Conservation (phyloP, 2,797 vertebrate genomes). For the Siniperca scherzeri region DNA sequence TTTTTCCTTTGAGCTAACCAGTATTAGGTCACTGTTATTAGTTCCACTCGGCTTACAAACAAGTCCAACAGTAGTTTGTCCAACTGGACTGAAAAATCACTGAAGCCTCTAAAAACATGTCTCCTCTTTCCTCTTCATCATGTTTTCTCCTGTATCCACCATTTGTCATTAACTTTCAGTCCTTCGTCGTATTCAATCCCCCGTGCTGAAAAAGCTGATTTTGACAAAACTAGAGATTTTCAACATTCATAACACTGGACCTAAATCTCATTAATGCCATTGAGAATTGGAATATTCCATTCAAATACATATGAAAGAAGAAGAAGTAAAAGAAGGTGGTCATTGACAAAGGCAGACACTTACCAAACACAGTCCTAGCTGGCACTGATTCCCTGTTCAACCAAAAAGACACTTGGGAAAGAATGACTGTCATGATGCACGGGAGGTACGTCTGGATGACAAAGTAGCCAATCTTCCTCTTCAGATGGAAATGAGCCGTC, state of each 20-base stretch:
- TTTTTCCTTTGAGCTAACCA: slow-evolving; percentile 22
- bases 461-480: slow-evolving; percentile 99
- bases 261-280: slow-evolving; percentile 2
- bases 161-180: slow-evolving; percentile 16
- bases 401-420: slow-evolving; percentile 99
- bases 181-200: background rate
- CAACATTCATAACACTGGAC: slow-evolving; percentile 5
- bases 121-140: slow-evolving; percentile 9
- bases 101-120: slow-evolving; percentile 13
- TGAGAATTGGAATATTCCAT: background rate
- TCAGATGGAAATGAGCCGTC: slow-evolving; percentile 99
- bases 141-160: background rate
- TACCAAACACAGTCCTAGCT: slow-evolving; percentile 97
- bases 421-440: slow-evolving; percentile 99
- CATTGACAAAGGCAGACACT: slow-evolving; percentile 61
- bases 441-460: slow-evolving; percentile 99
- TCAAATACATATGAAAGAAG: background rate
- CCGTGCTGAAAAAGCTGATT: background rate
- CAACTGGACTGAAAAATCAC: slow-evolving; percentile 37
- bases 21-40: slow-evolving; percentile 48
- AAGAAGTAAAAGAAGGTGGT: background rate
- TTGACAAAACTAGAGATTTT: background rate
- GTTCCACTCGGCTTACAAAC: slow-evolving; percentile 56
- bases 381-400: slow-evolving; percentile 98
- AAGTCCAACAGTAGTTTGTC: slow-evolving; percentile 25